These are phyloP conservation scores for Cricetomys ansorgei DNA, from an alignment of 2,113 vertebrate species.

Conservation along the genomic window DNA sequence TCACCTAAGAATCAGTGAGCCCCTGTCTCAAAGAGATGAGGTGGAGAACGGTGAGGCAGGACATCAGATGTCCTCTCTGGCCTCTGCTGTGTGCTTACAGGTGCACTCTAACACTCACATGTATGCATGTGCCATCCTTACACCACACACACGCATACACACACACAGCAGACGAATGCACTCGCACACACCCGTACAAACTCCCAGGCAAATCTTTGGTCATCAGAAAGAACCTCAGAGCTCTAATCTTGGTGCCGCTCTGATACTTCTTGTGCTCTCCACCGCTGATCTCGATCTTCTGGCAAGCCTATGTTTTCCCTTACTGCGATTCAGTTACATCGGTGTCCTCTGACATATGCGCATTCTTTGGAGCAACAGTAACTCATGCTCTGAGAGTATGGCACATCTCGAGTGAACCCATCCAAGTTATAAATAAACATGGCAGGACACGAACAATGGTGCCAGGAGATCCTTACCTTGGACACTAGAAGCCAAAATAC, in stretches of 20 bases:
- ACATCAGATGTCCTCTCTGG: neutral
- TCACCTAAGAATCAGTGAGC: neutral
- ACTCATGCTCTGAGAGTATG: neutral
- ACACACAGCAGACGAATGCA: too few species aligned
- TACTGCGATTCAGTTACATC: neutral
- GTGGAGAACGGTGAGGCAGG: neutral
- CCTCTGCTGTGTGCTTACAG: neutral
- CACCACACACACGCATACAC: neutral
- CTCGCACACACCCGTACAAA: neutral
- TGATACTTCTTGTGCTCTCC: neutral
- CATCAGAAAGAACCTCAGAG: neutral
- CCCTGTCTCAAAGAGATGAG: neutral
- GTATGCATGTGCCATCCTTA: neutral
- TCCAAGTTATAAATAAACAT: neutral
- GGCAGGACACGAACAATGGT: neutral
- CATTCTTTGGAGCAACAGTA: neutral
- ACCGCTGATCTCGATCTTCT: neutral
- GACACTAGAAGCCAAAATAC: neutral
- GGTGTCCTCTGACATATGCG: neutral
- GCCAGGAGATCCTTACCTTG: neutral
- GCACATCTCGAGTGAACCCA: neutral
- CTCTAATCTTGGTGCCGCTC: neutral
- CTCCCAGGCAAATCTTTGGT: neutral
- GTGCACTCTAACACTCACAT: neutral
- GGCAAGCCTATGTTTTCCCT: neutral